These are phyloP conservation scores for Megamerina dolium DNA, from an alignment of 2,888 invertebrate species.

Conservation along the genomic window DNA sequence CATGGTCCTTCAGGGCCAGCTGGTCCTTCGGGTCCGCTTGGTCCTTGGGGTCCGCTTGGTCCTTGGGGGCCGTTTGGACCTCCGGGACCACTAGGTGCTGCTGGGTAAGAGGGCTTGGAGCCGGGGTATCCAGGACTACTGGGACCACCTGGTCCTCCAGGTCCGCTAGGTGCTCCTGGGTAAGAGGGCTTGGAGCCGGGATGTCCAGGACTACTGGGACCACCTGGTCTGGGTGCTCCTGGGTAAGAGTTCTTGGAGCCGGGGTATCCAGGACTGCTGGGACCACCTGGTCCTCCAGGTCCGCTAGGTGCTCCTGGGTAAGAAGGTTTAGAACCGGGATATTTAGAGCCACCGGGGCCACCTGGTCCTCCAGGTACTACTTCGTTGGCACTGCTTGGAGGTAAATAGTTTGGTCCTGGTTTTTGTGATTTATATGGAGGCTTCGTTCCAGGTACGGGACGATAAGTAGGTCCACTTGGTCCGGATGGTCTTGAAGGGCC, in stretches of 20 bases:
- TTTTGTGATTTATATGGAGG: constrained; percentile 3
- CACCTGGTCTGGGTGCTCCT: constrained; percentile 9
- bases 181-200: constrained; percentile 11
- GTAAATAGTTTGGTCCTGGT: constrained; percentile 6
- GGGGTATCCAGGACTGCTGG: constrained; percentile 8
- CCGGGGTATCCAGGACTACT: constrained; percentile 9
- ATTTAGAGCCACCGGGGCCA: constrained; percentile 8
- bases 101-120: constrained; percentile 12
- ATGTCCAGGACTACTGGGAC: constrained; percentile 9
- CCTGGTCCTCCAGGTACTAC: constrained; percentile 11
- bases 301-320: constrained; percentile 13
- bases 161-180: constrained; percentile 11
- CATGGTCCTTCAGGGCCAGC: too few relatives aligned
- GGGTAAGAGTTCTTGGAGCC: constrained; percentile 13
- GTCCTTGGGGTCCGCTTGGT: too few relatives aligned
- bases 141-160: too few relatives aligned
- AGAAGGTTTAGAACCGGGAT: constrained; percentile 7
- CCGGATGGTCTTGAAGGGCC: constrained; percentile 5
- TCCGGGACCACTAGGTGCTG: too few relatives aligned
- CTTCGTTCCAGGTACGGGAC: constrained; percentile 7
- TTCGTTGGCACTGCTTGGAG: constrained; percentile 23
- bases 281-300: too few relatives aligned
- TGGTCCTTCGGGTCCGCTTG: too few relatives aligned
- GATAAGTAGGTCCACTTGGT: constrained; percentile 10
- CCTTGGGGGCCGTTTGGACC: too few relatives aligned